A percentile compares a stretch with the other conserved stretches of the same genome.
These are phyloP conservation scores for Aleadryas rufinucha DNA, from an alignment of 2,113 vertebrate genomes.

Conservation along the genomic window DNA sequence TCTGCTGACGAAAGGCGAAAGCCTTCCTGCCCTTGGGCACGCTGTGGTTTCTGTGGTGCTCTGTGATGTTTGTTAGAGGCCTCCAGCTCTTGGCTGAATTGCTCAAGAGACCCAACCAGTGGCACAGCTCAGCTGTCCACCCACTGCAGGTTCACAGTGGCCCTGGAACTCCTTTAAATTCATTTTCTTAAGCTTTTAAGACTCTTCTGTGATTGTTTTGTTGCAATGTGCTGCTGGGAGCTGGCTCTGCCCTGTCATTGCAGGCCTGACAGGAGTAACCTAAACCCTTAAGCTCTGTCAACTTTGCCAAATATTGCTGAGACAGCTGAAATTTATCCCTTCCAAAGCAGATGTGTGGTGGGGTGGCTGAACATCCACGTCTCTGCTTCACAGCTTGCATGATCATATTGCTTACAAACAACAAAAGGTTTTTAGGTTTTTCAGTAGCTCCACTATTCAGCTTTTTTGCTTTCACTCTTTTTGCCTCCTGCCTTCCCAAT, in stretches of 20 bases:
- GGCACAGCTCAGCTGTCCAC: background rate
- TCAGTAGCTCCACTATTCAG: background rate
- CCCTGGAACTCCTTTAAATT: background rate
- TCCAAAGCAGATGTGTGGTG: background rate
- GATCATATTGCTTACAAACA: background rate
- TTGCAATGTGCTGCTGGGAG: background rate
- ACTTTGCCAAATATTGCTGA: background rate
- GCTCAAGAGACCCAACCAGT: background rate
- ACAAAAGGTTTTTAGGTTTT: background rate
- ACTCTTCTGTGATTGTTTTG: fast-evolving
- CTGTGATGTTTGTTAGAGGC: background rate
- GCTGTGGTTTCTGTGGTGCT: background rate
- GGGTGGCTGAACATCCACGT: background rate
- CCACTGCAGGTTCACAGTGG: background rate
- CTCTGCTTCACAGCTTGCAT: background rate
- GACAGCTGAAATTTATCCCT: background rate
- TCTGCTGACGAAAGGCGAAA: background rate
- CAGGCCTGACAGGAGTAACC: background rate
- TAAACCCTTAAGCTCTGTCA: background rate
- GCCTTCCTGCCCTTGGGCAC: background rate
- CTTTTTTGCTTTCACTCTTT: background rate
- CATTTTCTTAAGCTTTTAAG: background rate
- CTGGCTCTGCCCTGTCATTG: background rate
- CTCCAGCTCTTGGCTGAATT: background rate
- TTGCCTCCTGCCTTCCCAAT: background rate